Evolutionary conservation across 2,113 vertebrate species (phyloP), one percentile per base, ranked within the genome.

Genomic region (Ceyx melanurus): DNA sequence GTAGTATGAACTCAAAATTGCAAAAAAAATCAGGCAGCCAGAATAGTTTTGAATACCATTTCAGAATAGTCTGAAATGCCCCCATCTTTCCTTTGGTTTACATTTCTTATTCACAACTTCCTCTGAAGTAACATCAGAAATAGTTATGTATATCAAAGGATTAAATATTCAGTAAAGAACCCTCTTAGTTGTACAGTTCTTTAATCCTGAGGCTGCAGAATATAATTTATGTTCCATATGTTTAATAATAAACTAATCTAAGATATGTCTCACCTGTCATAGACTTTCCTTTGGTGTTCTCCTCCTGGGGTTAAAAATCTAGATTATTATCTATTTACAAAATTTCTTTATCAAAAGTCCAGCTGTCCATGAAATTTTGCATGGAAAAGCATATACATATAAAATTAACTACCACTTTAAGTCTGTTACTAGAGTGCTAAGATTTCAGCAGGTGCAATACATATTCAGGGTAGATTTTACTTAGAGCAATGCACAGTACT

Each of bases 221-320:
- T 84, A 93, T 82, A 1, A 79, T 84, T 84, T 96, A 61, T 70
- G 33, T 68, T 90, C 40, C 22, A 9, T 66, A 37, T 37, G 11
- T 74, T 82, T 90, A 82, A 79, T 68, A 68, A 23, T 68, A 86
- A 90, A 54, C 42, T 76, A 92, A 81, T 82, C 35, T 74, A 88
- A 92, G n/a, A 23, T 61, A 61, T 43, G 35, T 66, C 58, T 96
- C 17, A 81, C 26, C 26, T 42, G 15, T 50, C 61, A 82, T 42
- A 78, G 77, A 50, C 43, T 70, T 86, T 51, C 17, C 66, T 70
- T 78, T 89, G 31, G 29, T 70, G 13, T 56, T 90, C n/a, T 86
- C 15, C 33, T 87, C 8, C 40, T 54, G 46, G 9, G 29, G 37
- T 72, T 92, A 11, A 79, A 82, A 61, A 68, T 53, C 19, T 61